Evolutionary conservation across 2,888 invertebrate genomes (phyloP), one percentile per base, ranked within the genome.

Genomic region (Caenorhabditis sulstoni): DNA sequence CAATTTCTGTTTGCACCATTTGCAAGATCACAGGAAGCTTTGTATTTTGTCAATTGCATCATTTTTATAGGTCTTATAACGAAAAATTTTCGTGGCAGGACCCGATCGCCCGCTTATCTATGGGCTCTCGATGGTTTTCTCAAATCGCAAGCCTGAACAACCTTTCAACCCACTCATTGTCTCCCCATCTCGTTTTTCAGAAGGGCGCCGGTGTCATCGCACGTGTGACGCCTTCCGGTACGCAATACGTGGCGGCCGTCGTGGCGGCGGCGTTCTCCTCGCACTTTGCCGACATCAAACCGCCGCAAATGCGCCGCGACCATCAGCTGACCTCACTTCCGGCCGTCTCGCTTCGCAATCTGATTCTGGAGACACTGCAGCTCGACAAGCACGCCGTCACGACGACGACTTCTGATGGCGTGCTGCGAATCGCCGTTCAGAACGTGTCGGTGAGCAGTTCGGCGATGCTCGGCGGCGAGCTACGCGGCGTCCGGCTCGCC

Each of bases 201-300:
- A 80, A 75, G 41, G 84, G 83, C 35, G 66, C 87, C 14, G 88
- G 88, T 37, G 87, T 87, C 2, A 67, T 76, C 23, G 84, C 87
- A 12, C 79, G 88, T 20, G 78, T 88, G 14, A 85, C 87, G 3
- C 85, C 82, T 5, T 68, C 79, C 9, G 88, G 88, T 11, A 81
- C 85, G 7, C 78, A 82, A 58, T 87, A 87, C 66, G 85, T 88
- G n/a, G 81, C 87, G 16, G 68, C 70, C 1, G 71, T 88, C 7
- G 82, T 88, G 18, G 83, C 86, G 14, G 77, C 82, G 23, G 81
- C 84, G 3, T 78, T 88, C 12, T 74, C 86, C 12, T 53, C 78
- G 7, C 86, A 88, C 66, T 79, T 87, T n/a, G 61, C 81, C 9
- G 80, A 75, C 44, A 68, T 81, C n/a, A 58, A 62, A 35, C 55